Conservation (phyloP, 2,797 vertebrate species). For the Centroberyx gerrardi region DNA sequence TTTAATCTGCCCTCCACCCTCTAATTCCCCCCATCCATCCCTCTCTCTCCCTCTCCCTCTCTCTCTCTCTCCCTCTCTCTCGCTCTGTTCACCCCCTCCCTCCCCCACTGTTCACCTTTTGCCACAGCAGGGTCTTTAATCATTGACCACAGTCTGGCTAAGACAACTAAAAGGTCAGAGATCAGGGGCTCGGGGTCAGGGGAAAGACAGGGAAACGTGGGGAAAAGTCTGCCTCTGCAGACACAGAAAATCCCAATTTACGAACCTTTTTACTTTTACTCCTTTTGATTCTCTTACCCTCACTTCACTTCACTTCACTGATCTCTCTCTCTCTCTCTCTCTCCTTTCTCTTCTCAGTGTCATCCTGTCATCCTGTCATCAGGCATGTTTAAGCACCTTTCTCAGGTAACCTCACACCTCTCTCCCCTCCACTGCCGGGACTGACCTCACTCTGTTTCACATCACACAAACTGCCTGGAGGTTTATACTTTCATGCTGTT, state of each 20-base stretch:
- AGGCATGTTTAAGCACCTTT: slow-evolving; percentile 66
- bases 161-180: slow-evolving; percentile 61
- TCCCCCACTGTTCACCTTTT: slow-evolving; percentile 37
- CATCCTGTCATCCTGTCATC: slow-evolving; percentile 45
- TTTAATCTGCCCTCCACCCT: slow-evolving; percentile 72
- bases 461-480: slow-evolving; percentile 34
- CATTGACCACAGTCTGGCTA: slow-evolving; percentile 62
- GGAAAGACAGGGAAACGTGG: slow-evolving; percentile 17
- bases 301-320: neutral
- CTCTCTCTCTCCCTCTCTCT: slow-evolving; percentile 24
- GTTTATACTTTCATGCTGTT: slow-evolving; percentile 9
- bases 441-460: slow-evolving; percentile 14
- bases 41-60: slow-evolving; percentile 24
- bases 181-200: slow-evolving; percentile 44
- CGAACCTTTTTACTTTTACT: neutral
- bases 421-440: slow-evolving; percentile 37
- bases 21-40: slow-evolving; percentile 29
- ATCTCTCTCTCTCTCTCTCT: slow-evolving; percentile 19
- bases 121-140: slow-evolving; percentile 62
- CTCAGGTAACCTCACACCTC: slow-evolving; percentile 67
- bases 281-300: neutral
- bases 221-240: slow-evolving; percentile 5
- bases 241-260: slow-evolving; percentile 17
- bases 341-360: slow-evolving; percentile 37
- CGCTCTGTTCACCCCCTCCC: neutral